Evolutionary conservation across 2,888 invertebrate genomes (phyloP).

Genomic region (Rutpela maculata): DNA sequence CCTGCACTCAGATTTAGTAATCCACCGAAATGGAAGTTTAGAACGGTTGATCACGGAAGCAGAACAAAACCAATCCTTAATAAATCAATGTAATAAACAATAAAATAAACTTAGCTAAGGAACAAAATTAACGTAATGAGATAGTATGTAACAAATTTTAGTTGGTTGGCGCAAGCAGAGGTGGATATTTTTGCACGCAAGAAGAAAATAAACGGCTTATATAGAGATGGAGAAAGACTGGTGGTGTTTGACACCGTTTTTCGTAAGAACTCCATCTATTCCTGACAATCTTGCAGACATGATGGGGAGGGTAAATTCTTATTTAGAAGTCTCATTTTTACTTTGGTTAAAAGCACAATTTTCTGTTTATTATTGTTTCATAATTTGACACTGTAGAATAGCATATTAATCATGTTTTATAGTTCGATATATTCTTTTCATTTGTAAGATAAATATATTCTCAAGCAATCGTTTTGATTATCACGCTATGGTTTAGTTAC

Average conservation of each 20-base stretch:
- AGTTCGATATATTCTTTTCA: no score
- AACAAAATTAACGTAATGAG: not conserved
- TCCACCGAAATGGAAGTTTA: not conserved
- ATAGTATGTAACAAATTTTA: not conserved
- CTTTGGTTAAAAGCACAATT: not conserved
- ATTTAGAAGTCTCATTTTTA: not conserved
- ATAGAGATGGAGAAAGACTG: constrained; percentile 49
- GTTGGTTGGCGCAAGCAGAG: not conserved
- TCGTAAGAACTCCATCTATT: constrained; percentile 42
- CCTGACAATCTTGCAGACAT: constrained; percentile 58
- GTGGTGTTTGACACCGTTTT: constrained; percentile 56
- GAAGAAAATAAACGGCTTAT: not conserved
- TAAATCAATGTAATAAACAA: not conserved
- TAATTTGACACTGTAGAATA: not conserved
- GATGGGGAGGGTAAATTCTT: constrained; percentile 52
- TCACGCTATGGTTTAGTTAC: not conserved
- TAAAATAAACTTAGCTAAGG: not conserved
- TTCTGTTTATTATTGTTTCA: not conserved
- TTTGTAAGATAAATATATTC: no score
- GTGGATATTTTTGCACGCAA: not conserved
- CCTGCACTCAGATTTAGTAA: constrained; percentile 9
- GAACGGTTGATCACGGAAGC: constrained; percentile 8
- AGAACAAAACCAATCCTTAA: not conserved
- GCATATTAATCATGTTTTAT: no score
- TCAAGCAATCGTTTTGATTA: no score